Base-by-base conservation (phyloP, 2,113 vertebrate genomes). In the Lipophrys pholis region DNA sequence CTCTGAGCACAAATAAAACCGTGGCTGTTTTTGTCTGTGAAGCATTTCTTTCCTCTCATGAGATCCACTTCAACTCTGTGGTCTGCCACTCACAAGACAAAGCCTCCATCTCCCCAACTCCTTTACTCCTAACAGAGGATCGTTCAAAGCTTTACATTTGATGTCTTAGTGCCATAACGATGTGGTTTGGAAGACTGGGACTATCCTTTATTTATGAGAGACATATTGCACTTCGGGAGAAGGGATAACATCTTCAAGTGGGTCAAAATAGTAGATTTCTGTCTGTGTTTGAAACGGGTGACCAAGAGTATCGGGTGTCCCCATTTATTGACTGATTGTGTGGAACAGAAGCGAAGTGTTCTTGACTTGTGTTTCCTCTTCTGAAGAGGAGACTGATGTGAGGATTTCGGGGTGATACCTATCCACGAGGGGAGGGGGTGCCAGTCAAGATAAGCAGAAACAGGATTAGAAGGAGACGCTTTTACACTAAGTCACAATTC, bases 121-220 rank as follows among this genome's bases (percentile, higher is more conserved):
- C 78, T 83, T 67, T 64, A 38, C 65, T 85, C 53, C 77, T 75
- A 72, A 75, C 70, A 78, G 83, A 70, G 57, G 60, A 80, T 84
- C 12, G 52, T 81, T 90, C 86, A 76, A 69, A 83, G 85, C 76
- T 84, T 85, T 90, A 85, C 84, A 86, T 90, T 81, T 89, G 78
- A 86, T 86, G 82, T 87, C 76, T 79, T 86, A 68, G 84, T 75
- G 81, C 82, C 76, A 80, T 85, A 92, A 91, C 16, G 49, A 89
- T 91, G 92, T 76, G 90, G 93, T 92, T 91, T 86, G 69, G 69
- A 72, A 61, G 63, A 79, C 68, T 83, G 78, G 76, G 86, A 76
- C 56, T 73, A 78, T 83, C 84, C 80, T 91, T 91, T 90, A 91
- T 91, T 91, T 89, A 87, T 89, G 73, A 83, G 67, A 87, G 80